phyloP scores from a whole-genome alignment of 2,797 vertebrate genomes.

The Hydrophis major region DNA sequence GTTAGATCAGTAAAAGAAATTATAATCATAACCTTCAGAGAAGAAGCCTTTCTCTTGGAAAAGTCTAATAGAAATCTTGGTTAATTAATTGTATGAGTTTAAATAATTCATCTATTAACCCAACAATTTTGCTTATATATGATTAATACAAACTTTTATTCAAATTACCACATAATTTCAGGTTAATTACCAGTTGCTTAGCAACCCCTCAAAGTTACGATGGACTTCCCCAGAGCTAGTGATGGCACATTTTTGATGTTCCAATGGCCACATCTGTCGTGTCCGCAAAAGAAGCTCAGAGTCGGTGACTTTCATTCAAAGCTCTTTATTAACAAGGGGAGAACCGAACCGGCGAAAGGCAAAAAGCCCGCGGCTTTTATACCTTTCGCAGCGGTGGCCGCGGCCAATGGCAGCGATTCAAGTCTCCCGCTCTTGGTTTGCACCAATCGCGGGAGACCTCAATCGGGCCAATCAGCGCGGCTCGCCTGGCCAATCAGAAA shows the following conservation, averaged over 20 bases:
- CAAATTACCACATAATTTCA: background rate
- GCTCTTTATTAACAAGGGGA: too few species aligned
- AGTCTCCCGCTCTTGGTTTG: too few species aligned
- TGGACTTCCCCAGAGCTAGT: background rate
- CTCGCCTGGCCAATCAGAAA: too few species aligned
- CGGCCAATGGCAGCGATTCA: too few species aligned
- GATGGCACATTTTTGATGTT: background rate
- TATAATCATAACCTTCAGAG: background rate
- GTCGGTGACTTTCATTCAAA: too few species aligned
- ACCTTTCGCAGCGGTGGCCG: too few species aligned
- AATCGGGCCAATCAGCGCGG: too few species aligned
- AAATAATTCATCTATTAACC: background rate
- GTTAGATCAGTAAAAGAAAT: background rate
- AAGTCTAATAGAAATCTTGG: background rate
- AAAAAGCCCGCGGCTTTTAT: too few species aligned
- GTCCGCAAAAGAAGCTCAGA: too few species aligned
- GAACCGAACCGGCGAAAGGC: too few species aligned
- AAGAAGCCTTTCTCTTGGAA: background rate
- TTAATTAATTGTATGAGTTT: background rate
- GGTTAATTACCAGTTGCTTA: background rate
- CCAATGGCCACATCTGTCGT: background rate
- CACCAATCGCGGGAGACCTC: too few species aligned
- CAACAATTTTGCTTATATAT: background rate
- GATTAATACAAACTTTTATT: background rate
- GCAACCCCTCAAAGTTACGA: background rate